Base-by-base conservation (phyloP, 2,797 vertebrate genomes). In the Triplophysa bombifrons region DNA sequence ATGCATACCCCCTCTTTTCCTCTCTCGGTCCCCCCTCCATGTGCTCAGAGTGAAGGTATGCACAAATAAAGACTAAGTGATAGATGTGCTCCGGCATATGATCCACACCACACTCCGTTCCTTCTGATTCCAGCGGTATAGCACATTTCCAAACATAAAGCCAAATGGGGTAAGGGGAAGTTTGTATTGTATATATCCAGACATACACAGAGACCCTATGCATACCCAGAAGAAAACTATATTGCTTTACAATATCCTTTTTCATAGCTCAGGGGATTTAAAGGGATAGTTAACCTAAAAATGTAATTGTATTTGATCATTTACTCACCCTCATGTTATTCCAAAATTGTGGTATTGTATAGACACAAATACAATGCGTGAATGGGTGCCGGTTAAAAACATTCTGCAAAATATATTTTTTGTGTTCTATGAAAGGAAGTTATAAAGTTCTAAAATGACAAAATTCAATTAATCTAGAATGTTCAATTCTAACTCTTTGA, bases 31-130 rank as follows among this genome's bases (percentile, higher is more conserved):
- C 30, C 73, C 41, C 76, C 71, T 69, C 76, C 27, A 66, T 68
- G 38, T 69, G 64, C 73, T 82, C 67, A 58, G 60, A 77, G 73
- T 71, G 13, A 68, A 56, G 71, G 81, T 63, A 78, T 83, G 68
- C 75, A 83, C 84, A 88, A 85, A 85, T 78, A 85, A 53, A 76
- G 76, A 53, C 83, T 75, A 78, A 83, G 78, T 86, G 83, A 88
- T 85, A 84, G 84, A 86, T 86, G 79, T 84, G 85, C 84, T 86
- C 85, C 75, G 73, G 81, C 82, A 88, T 74, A 84, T 70, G 76
- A 87, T 82, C 81, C 80, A 74, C 70, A 67, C 79, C 60, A 48
- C 74, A 27, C 67, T 73, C 80, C 41, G 30, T 69, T 72, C 67
- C 19, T 73, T 76, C 48, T 73, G 81, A 86, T 78, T 83, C 48